Evolutionary conservation across 2,113 vertebrate genomes (phyloP).

Genomic region (Synchiropus splendidus): DNA sequence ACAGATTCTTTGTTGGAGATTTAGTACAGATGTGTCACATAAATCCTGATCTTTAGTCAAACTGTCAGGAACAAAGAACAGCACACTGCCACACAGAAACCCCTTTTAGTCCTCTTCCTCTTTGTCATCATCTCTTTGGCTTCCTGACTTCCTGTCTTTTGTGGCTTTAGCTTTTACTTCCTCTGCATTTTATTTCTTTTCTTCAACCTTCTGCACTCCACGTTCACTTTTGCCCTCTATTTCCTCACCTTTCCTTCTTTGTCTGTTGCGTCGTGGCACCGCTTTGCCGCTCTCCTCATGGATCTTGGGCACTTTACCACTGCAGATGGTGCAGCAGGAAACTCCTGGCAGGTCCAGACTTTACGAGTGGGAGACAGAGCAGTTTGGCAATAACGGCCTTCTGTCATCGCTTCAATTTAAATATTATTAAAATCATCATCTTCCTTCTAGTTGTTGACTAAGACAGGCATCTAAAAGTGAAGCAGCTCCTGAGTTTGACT

Average conservation of each 20-base stretch:
- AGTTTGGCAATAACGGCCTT: slow-evolving; percentile 21
- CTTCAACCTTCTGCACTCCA: slow-evolving; percentile 9
- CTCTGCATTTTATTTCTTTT: too few species aligned
- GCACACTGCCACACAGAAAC: slow-evolving; percentile 20
- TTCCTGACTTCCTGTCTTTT: slow-evolving; percentile 13
- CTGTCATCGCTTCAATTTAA: slow-evolving; percentile 18
- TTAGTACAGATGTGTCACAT: slow-evolving; percentile 62
- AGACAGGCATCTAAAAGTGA: too few species aligned
- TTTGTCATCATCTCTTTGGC: slow-evolving; percentile 10
- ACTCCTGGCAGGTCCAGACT: slow-evolving; percentile 25
- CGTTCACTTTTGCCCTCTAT: slow-evolving; percentile 24
- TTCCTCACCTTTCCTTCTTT: slow-evolving; percentile 21
- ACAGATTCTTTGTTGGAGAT: slow-evolving; percentile 50
- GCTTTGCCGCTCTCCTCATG: slow-evolving; percentile 31
- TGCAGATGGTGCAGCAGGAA: slow-evolving; percentile 56
- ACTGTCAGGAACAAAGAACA: slow-evolving; percentile 55
- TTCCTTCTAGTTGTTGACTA: too few species aligned
- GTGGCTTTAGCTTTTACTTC: slow-evolving; percentile 31
- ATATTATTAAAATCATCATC: too few species aligned
- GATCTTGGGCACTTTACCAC: slow-evolving; percentile 51
- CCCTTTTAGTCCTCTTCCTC: slow-evolving; percentile 20
- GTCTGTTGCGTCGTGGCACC: not conserved
- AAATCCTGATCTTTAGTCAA: slow-evolving; percentile 64
- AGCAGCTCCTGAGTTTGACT: too few species aligned
- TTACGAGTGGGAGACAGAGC: slow-evolving; percentile 17